phyloP scores from a whole-genome alignment of 1,140 invertebrate genomes.

The Heliconius himera region DNA sequence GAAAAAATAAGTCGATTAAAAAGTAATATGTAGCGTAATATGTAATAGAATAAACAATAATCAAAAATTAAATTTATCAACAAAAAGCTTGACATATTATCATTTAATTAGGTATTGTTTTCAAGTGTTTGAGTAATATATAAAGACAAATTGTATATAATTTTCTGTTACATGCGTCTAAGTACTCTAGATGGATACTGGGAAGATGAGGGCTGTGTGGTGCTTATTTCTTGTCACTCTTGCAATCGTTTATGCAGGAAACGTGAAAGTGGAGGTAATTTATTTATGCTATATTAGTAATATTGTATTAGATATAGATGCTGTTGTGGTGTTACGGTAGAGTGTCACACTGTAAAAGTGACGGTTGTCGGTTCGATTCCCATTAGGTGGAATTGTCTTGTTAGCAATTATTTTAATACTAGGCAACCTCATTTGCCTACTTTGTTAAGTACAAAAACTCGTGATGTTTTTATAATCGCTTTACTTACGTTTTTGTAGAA shows the following conservation, averaged over 20 bases:
- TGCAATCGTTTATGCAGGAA: not conserved
- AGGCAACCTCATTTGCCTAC: too few relatives aligned
- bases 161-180: not conserved
- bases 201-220: not conserved
- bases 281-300: not conserved
- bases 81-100: not conserved
- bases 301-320: too few relatives aligned
- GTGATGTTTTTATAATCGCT: too few relatives aligned
- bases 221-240: not conserved
- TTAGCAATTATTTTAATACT: too few relatives aligned
- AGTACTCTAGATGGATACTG: not conserved
- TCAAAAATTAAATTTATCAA: not conserved
- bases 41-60: not conserved
- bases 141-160: not conserved
- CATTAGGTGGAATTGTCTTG: not conserved
- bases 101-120: not conserved
- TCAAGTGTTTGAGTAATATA: not conserved
- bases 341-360: too few relatives aligned
- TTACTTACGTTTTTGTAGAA: too few relatives aligned
- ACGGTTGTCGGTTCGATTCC: not conserved
- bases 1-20: too few relatives aligned
- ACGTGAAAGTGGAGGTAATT: not conserved
- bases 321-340: too few relatives aligned
- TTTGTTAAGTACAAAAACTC: too few relatives aligned
- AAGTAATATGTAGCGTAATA: too few relatives aligned